These are phyloP conservation scores for Noctuana brunneofusca DNA, from an alignment of 2,888 invertebrate species.

Conservation along the genomic window DNA sequence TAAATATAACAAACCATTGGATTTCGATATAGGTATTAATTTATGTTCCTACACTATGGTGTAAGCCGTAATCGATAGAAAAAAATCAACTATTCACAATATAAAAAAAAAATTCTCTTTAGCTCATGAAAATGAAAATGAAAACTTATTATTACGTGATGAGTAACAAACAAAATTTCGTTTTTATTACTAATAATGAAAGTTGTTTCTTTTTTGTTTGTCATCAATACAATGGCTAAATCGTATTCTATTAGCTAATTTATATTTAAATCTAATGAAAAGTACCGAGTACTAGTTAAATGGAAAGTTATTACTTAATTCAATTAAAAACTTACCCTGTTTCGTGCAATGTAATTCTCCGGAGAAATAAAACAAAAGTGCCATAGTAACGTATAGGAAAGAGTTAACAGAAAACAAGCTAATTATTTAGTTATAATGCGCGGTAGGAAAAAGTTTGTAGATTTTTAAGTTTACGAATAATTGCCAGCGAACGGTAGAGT, in stretches of 20 bases:
- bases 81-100: no score
- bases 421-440: neutral
- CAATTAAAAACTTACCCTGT: slow-evolving; percentile 33
- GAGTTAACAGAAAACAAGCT: neutral
- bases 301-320: slow-evolving; percentile 23
- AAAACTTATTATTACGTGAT: no score
- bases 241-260: neutral
- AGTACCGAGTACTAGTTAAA: slow-evolving; percentile 13
- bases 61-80: no score
- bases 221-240: neutral
- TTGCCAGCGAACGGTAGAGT: slow-evolving; percentile 38
- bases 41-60: no score
- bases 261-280: neutral
- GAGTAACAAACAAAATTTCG: no score
- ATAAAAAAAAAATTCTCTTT: no score
- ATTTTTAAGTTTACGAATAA: slow-evolving; percentile 46
- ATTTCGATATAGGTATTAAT: no score
- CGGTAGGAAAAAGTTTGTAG: slow-evolving; percentile 21
- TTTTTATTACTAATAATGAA: no score
- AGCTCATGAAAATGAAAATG: no score
- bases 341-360: slow-evolving; percentile 9
- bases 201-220: no score
- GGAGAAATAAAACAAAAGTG: slow-evolving; percentile 18
- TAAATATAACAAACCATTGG: no score
- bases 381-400: neutral